Conservation (phyloP, 2,888 invertebrate species). For the Tanytarsus gracilentus region DNA sequence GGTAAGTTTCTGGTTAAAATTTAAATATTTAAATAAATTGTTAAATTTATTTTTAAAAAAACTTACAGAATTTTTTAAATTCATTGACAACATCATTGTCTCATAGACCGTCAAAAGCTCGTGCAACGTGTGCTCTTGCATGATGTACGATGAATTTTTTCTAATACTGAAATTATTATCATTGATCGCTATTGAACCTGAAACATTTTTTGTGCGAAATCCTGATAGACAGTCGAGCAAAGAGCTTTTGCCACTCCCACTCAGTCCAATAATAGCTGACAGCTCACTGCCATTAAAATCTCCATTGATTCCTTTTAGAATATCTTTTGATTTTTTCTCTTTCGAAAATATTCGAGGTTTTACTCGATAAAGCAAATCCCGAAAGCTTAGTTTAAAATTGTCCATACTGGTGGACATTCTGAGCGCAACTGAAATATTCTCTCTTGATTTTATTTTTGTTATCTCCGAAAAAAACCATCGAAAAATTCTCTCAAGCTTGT, state of each 20-base stretch:
- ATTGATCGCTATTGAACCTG: neutral
- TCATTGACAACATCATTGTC: constrained; percentile 75
- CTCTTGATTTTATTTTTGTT: no score
- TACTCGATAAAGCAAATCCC: constrained; percentile 3
- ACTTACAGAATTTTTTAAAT: constrained; percentile 73
- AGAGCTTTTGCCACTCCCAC: constrained; percentile 21
- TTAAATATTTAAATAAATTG: no score
- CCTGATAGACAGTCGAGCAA: constrained; percentile 13
- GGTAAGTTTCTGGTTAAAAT: neutral
- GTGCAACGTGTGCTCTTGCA: constrained; percentile 77
- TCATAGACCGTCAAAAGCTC: constrained; percentile 76
- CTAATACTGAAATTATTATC: neutral
- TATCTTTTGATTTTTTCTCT: neutral
- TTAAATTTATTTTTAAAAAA: no score
- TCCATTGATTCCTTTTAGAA: constrained; percentile 12
- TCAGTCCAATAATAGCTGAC: constrained; percentile 4
- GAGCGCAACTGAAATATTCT: no score
- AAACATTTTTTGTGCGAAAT: neutral
- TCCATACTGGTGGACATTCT: no score
- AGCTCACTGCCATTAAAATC: constrained; percentile 13
- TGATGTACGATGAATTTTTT: constrained; percentile 50
- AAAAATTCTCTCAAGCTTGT: no score
- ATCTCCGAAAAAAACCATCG: no score
- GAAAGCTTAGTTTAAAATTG: neutral
- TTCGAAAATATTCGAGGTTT: neutral